Evolutionary conservation across 2,888 invertebrate genomes (phyloP).

Genomic region (Halictus ligatus): DNA sequence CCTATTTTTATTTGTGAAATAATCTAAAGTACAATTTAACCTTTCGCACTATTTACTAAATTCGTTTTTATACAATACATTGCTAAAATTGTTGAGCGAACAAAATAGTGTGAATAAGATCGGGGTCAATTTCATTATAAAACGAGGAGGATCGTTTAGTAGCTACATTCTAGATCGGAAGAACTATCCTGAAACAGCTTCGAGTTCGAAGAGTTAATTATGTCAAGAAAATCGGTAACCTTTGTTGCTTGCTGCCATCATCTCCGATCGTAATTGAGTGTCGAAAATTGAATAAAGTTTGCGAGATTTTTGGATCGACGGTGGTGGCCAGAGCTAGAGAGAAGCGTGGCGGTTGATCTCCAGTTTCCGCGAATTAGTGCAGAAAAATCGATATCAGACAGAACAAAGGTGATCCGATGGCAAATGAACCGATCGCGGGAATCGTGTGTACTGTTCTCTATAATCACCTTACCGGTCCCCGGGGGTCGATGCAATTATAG

Average conservation of each 20-base stretch:
- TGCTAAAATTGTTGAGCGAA: no score
- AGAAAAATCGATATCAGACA: not conserved
- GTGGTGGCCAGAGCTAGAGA: not conserved
- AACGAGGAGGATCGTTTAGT: no score
- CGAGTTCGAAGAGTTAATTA: no score
- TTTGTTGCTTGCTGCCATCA: no score
- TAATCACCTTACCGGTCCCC: not conserved
- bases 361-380: slow-evolving; percentile 2
- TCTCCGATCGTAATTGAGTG: not conserved
- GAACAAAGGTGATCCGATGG: not conserved
- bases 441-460: slow-evolving; percentile 2
- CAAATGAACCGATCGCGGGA: not conserved
- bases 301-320: not conserved
- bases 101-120: no score
- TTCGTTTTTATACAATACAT: no score
- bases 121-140: no score
- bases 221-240: not conserved
- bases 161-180: no score
- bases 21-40: no score
- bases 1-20: no score
- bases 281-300: not conserved
- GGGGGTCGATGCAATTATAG: not conserved
- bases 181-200: no score
- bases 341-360: not conserved
- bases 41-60: no score